Conservation (phyloP, 2,113 vertebrate species). For the Suricata suricatta region DNA sequence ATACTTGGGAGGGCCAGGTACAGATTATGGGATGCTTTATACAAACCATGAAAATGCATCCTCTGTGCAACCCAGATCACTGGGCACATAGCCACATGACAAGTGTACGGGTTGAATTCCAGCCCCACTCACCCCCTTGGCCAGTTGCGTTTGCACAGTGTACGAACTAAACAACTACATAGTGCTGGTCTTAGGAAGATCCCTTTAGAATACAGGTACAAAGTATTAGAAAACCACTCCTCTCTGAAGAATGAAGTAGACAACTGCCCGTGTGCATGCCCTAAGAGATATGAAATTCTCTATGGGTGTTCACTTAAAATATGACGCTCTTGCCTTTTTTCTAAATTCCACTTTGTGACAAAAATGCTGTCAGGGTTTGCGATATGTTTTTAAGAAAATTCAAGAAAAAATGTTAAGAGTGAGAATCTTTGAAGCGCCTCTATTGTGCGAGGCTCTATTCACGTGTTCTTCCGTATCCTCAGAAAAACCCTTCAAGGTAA, state of each 20-base stretch:
- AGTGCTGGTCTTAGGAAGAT: neutral
- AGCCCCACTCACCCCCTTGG: neutral
- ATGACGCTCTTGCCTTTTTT: neutral
- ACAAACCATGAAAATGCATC: neutral
- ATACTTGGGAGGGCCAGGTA: neutral
- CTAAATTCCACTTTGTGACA: neutral
- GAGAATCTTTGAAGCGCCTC: neutral
- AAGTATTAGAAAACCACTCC: neutral
- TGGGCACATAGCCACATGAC: neutral
- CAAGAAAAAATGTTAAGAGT: neutral
- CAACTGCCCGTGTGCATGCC: neutral
- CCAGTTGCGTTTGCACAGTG: neutral
- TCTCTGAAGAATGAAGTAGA: neutral
- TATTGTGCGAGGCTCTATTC: neutral
- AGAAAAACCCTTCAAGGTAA: neutral
- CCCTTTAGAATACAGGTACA: neutral
- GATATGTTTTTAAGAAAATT: neutral
- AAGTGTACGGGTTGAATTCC: neutral
- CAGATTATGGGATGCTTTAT: neutral
- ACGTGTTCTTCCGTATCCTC: neutral
- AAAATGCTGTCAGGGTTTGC: neutral
- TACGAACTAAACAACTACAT: neutral
- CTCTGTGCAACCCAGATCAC: neutral
- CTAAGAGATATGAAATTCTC: neutral
- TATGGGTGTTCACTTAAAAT: conserved; percentile 8